Base-by-base conservation (phyloP, 2,113 vertebrate genomes). In the Gallinago jamesoni region DNA sequence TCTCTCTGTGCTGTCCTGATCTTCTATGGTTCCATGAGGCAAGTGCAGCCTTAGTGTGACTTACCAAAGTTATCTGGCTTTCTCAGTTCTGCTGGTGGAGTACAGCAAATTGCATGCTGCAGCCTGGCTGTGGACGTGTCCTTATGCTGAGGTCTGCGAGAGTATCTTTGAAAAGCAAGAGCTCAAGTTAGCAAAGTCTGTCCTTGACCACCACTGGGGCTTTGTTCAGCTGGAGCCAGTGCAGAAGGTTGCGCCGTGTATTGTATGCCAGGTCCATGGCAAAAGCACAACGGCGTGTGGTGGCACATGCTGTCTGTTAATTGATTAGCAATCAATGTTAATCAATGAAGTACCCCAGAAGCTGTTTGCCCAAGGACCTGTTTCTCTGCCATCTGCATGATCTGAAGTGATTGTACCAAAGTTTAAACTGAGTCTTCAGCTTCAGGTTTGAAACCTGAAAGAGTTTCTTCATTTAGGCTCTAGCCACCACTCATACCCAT, bases 11-110 rank as follows among this genome's bases (percentile, higher is more conserved):
- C 52, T 47, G 10, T 56, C 27, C 35, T 48, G 55, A 63, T 53
- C 9, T 12, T 73, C 27, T 0, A 0, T n/a, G 33, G 33, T 74
- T 74, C 45, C 31, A 62, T 1, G 1, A 76, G 37, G 56, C 50
- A 37, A 77, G 62, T 18, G 37, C 22, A 74, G 53, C 25, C 50
- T 73, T 41, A 14, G 35, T 33, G 35, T 53, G 57, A 33, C 17
- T 57, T 31, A 20, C 4, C 0, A 33, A 80, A 75, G 39, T 56
- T 0, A 0, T 23, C 21, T 0, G 1, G 9, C 45, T 68, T 83
- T 83, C 66, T 74, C 20, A 16, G 47, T n/a, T 60, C n/a, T 0
- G 21, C 63, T 3, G 15, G 9, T 70, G 72, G 22, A 57, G 7
- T 68, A 17, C 1, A 23, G 33, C 6, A 19, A 70, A 11, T 39